Conservation (phyloP, 2,888 invertebrate species). For the Scaeva pyrastri region DNA sequence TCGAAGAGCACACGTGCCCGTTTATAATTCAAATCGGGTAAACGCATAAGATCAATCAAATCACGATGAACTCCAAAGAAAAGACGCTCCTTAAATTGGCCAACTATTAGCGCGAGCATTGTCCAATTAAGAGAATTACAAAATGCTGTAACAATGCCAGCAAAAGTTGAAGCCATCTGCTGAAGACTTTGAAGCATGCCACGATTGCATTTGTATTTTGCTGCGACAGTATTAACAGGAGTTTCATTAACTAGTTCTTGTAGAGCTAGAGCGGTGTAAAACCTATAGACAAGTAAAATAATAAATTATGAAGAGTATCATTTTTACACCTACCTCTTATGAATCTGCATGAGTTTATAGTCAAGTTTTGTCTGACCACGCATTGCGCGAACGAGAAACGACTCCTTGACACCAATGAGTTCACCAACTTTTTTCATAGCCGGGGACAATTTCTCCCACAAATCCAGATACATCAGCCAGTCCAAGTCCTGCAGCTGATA, state of each 20-base stretch:
- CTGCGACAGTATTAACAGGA: slow-evolving; percentile 91
- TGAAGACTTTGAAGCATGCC: slow-evolving; percentile 97
- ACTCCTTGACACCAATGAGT: slow-evolving; percentile 94
- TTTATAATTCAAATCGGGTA: slow-evolving; percentile 92
- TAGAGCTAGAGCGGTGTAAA: slow-evolving; percentile 95
- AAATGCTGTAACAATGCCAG: slow-evolving; percentile 99
- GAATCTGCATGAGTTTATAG: slow-evolving; percentile 86
- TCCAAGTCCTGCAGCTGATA: slow-evolving; percentile 91
- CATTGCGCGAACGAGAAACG: slow-evolving; percentile 91
- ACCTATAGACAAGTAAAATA: slow-evolving; percentile 85
- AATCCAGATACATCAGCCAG: slow-evolving; percentile 90
- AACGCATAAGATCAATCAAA: slow-evolving; percentile 94
- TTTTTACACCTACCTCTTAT: slow-evolving; percentile 85
- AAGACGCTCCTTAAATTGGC: slow-evolving; percentile 96
- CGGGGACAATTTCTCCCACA: slow-evolving; percentile 92
- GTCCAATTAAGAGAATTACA: slow-evolving; percentile 96
- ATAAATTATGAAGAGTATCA: neutral
- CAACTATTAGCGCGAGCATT: slow-evolving; percentile 93
- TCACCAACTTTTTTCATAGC: slow-evolving; percentile 94
- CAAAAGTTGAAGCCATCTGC: slow-evolving; percentile 97
- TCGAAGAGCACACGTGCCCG: slow-evolving; percentile 93
- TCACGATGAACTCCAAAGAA: slow-evolving; percentile 97
- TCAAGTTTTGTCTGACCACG: slow-evolving; percentile 87
- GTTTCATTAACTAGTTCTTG: slow-evolving; percentile 97
- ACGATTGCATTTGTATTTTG: slow-evolving; percentile 93